Percentiles rank a stretch among this genome's conserved stretches.
phyloP scores from a whole-genome alignment of 2,888 invertebrate species.

The Ormyrus nitidulus region DNA sequence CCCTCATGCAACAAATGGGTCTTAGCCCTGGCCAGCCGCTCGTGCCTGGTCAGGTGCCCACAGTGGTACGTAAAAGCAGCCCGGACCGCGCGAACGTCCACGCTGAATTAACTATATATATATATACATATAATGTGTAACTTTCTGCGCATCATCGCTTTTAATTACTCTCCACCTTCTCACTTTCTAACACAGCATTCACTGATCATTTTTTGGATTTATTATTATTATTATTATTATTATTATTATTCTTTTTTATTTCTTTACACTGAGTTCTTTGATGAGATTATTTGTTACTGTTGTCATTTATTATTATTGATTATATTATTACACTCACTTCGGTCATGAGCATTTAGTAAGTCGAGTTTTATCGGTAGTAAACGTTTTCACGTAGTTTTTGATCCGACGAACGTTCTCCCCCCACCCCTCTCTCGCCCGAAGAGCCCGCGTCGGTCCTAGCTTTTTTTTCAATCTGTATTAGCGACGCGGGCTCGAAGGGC shows the following conservation, averaged over 20 bases:
- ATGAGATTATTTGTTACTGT: constrained; percentile 15
- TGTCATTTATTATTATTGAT: constrained; percentile 20
- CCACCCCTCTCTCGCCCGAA: no score
- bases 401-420: constrained; percentile 42
- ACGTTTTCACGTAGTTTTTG: constrained; percentile 50
- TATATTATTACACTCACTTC: constrained; percentile 42
- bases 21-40: constrained; percentile 93
- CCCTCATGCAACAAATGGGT: constrained; percentile 97
- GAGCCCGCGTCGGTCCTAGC: no score
- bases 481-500: no score
- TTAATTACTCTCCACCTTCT: constrained; percentile 28
- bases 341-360: constrained; percentile 40
- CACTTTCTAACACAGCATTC: constrained; percentile 43
- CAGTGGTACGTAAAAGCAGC: constrained; percentile 86
- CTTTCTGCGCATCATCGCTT: constrained; percentile 49
- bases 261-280: no score
- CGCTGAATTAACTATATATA: neutral
- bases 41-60: constrained; percentile 93
- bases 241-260: neutral
- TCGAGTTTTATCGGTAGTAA: constrained; percentile 38
- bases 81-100: no score
- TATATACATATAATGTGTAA: neutral
- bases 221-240: constrained; percentile 7
- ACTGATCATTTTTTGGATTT: constrained; percentile 27
- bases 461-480: no score